Evolutionary conservation across 1,140 invertebrate genomes (phyloP), one percentile per base, ranked within the genome.

Genomic region (Belonocnema kinseyi): DNA sequence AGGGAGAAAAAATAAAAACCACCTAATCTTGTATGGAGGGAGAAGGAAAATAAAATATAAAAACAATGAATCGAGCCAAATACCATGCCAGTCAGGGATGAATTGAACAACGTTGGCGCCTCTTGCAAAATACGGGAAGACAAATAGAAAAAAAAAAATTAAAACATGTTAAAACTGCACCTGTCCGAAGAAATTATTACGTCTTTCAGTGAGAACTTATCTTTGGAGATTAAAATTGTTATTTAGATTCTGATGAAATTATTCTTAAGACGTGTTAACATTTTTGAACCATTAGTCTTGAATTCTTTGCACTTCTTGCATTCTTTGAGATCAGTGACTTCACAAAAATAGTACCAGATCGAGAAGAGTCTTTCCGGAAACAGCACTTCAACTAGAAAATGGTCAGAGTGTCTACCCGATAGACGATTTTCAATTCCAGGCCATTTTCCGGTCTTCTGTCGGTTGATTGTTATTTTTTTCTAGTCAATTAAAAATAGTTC

Each of bases 21-120:
- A 10, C 16, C n/a, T 3, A 54, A 19, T 46, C 40, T 46, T 46
- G 5, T 46, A 46, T 46, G 40, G 53, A 54, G 53, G 53, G 17
- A 54, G 58, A 16, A 61, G 58, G 33, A 61, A 61, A 61, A 33
- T 61, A 58, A 58, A 58, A 58, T 58, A 58, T 10, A 58, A 58
- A 17, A 58, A 21, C 26, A 21, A 17, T 26, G 19, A 17, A 58
- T 7, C 56, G 56, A 17, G 56, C 56, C 56, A 26, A 58, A 58
- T 58, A 19, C 56, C 56, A 21, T 5, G 12, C 14, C 58, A 12
- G 58, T 14, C 58, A 61, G 58, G 58, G 58, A 33, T 26, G 58
- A 14, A 33, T 33, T 26, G 21, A 61, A 61, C 21, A 61, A 61
- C 58, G 58, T 40, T 61, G 58, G 21, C 58, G 58, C 58, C 58